Conservation (phyloP, 2,797 vertebrate species). For the Gila robusta region DNA sequence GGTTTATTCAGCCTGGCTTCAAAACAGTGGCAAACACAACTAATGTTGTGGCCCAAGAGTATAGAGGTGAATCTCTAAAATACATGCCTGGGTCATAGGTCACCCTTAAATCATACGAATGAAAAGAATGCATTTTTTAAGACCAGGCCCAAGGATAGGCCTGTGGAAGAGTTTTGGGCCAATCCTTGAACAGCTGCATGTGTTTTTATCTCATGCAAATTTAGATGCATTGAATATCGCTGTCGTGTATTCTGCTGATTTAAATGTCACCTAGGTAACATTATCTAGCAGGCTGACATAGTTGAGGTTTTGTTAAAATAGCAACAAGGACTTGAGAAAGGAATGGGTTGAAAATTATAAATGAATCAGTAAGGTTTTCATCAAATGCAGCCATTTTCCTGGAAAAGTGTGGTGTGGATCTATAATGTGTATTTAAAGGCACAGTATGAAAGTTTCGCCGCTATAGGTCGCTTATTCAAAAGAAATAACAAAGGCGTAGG, state of each 20-base stretch:
- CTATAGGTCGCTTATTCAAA: background rate
- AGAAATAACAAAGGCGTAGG: too few species aligned
- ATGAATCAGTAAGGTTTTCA: background rate
- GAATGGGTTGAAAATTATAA: background rate
- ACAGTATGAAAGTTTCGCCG: background rate
- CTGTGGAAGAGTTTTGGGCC: background rate
- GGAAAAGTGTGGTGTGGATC: background rate
- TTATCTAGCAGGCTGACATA: background rate
- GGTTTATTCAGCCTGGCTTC: constrained; percentile 27
- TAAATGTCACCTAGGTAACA: constrained; percentile 6
- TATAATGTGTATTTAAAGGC: background rate
- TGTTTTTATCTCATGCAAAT: constrained; percentile 5
- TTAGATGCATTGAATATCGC: background rate
- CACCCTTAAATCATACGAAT: background rate
- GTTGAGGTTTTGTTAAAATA: background rate
- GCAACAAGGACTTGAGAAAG: background rate
- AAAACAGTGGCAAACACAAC: background rate
- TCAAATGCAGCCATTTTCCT: background rate
- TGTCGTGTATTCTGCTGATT: background rate
- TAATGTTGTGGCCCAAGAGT: background rate
- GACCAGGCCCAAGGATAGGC: too few species aligned
- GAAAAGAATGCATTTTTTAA: background rate
- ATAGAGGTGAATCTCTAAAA: background rate
- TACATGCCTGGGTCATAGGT: background rate
- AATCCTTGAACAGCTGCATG: background rate